Evolutionary conservation across 1,140 invertebrate genomes (phyloP).

Genomic region (Callitettix versicolor): DNA sequence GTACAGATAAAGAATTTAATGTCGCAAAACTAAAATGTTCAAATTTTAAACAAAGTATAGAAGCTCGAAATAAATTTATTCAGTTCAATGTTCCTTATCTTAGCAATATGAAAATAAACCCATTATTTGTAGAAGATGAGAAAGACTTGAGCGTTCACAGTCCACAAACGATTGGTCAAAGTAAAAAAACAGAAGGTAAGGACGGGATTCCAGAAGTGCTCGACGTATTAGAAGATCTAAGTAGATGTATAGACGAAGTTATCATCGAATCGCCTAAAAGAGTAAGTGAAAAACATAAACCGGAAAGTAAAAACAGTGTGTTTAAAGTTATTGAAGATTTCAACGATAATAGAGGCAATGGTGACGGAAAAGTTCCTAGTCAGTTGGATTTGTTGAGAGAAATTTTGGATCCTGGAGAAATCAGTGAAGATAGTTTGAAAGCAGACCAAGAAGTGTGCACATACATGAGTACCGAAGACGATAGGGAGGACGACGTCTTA

Average conservation of each 20-base stretch:
- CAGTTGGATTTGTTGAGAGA: conserved; percentile 16
- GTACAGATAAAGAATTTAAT: no score
- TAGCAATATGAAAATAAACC: not conserved
- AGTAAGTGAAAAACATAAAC: not conserved
- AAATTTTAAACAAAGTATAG: no score
- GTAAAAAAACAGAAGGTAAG: not conserved
- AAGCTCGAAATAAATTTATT: no score
- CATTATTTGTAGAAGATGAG: not conserved
- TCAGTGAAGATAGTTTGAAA: conserved; percentile 25
- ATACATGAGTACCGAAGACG: conserved; percentile 22
- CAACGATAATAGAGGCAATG: not conserved
- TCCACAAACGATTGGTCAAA: no score
- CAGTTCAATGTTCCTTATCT: no score
- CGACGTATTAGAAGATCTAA: conserved; percentile 20
- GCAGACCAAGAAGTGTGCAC: conserved; percentile 24
- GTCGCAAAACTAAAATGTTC: no score
- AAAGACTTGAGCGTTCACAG: not conserved
- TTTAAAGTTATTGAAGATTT: conserved; percentile 13
- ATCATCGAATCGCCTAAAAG: conserved; percentile 13
- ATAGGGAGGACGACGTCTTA: conserved; percentile 9
- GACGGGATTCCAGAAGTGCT: conserved; percentile 15
- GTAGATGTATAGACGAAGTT: conserved; percentile 20
- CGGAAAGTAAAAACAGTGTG: not conserved
- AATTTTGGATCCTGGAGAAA: conserved; percentile 18
- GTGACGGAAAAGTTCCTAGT: not conserved